Conservation (phyloP, 2,888 invertebrate genomes). For the Ichneumoninae sp. region DNA sequence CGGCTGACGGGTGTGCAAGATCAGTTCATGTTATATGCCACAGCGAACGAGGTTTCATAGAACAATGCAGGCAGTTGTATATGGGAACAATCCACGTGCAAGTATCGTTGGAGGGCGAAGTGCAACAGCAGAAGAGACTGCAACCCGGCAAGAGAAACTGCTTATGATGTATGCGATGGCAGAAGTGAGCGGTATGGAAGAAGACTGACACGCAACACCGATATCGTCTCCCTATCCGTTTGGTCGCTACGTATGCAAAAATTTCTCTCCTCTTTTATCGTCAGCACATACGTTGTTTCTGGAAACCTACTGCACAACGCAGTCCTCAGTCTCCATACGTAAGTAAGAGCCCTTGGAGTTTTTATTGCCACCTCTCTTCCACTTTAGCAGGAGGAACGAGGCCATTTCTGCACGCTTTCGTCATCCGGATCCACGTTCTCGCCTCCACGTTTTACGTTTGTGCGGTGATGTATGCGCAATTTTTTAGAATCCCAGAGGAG, state of each 20-base stretch:
- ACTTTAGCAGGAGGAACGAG: conserved; percentile 39
- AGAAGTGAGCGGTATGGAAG: conserved; percentile 27
- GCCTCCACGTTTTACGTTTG: conserved; percentile 40
- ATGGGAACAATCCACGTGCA: conserved; percentile 40
- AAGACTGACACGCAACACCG: conserved; percentile 64
- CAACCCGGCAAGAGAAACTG: conserved; percentile 18
- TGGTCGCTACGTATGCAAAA: conserved; percentile 64
- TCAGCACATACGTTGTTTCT: conserved; percentile 54
- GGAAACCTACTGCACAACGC: conserved; percentile 46
- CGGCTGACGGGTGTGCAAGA: conserved; percentile 26
- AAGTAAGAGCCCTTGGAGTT: conserved; percentile 48
- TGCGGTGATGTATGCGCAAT: conserved; percentile 63
- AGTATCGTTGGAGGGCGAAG: conserved; percentile 34
- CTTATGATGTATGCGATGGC: conserved; percentile 30
- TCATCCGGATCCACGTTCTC: conserved; percentile 52
- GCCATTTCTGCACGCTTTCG: conserved; percentile 62
- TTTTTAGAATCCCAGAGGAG: conserved; percentile 60
- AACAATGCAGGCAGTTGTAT: conserved; percentile 26
- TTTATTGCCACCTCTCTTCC: conserved; percentile 58
- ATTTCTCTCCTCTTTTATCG: conserved; percentile 57
- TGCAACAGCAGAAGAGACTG: conserved; percentile 55
- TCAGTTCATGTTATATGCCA: conserved; percentile 44
- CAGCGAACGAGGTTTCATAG: conserved; percentile 23
- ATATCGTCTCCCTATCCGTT: conserved; percentile 29
- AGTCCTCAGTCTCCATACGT: conserved; percentile 20